Base-by-base conservation (phyloP, 1,140 invertebrate genomes). In the Branchinecta lindahli region DNA sequence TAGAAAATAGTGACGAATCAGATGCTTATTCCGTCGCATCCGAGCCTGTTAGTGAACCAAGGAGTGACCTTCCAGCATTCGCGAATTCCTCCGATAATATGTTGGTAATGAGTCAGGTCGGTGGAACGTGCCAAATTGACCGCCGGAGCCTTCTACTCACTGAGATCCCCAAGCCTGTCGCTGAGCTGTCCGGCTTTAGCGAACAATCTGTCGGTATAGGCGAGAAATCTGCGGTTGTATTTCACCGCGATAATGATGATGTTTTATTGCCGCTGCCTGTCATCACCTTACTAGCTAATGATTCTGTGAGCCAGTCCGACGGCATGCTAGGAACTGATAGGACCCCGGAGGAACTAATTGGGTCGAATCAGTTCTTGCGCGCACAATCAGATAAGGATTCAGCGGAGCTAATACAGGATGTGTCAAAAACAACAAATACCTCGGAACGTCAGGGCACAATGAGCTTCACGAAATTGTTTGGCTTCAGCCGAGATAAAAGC, bases 1-100 rank as follows among this genome's bases (percentile, higher is more conserved):
- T 61, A 15, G 52, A 61, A 61, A 61, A 61, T 61, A 61, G 52
- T 61, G 52, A 61, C 18, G 52, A 61, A 61, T 61, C 52, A 61
- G 52, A 61, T 61, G 52, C 52, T 61, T 61, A 61, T 61, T 61
- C 52, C 18, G 52, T 61, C 18, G 52, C 52, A 15, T 61, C 52
- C 18, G 52, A 61, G 18, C 12, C 52, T 15, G 52, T 61, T 61
- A 61, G 52, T 61, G 12, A 12, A 61, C 33, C 33, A 33, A 33
- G 33, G 33, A 61, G 52, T 61, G 52, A 61, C 52, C 52, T 61
- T 61, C 33, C 33, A 33, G 5, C 33, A 33, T 33, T 33, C 33
- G 33, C 33, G 33, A 33, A 33, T 33, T 33, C 33, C 33, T 33
- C 33, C 33, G 33, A 33, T 33, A 33, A 33, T 33, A 33, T 33